phyloP scores from a whole-genome alignment of 1,140 invertebrate genomes.

The Stenopsyche tienmushanensis region DNA sequence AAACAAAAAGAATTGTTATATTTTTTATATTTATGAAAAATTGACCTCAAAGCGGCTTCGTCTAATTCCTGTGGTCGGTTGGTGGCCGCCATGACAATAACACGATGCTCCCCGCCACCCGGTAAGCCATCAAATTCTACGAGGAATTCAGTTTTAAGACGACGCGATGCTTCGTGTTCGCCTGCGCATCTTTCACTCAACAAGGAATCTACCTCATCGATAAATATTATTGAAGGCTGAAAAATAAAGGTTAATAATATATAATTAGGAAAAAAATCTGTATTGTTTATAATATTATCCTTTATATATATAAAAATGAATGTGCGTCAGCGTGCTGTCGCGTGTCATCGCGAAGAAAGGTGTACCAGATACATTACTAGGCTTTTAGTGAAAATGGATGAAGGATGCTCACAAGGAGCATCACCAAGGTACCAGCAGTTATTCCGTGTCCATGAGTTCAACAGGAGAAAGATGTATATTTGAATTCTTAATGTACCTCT shows the following conservation, averaged over 20 bases:
- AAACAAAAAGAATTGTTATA: not conserved
- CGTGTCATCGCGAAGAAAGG: too few relatives aligned
- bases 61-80: conserved; percentile 95
- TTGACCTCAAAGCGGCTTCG: conserved; percentile 73
- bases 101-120: conserved; percentile 76
- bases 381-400: too few relatives aligned
- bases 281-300: too few relatives aligned
- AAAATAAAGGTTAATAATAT: conserved; percentile 38
- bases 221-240: conserved; percentile 90
- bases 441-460: too few relatives aligned
- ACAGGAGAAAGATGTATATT: too few relatives aligned
- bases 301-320: too few relatives aligned
- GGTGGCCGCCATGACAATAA: conserved; percentile 96
- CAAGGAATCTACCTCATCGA: conserved; percentile 96
- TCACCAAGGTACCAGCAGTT: too few relatives aligned
- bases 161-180: conserved; percentile 93
- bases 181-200: conserved; percentile 86
- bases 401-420: too few relatives aligned
- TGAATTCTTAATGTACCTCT: too few relatives aligned
- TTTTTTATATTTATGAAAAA: not conserved
- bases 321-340: too few relatives aligned
- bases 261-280: too few relatives aligned
- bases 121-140: conserved; percentile 94
- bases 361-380: too few relatives aligned
- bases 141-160: conserved; percentile 98